Conservation (phyloP, 2,113 vertebrate species). For the Alectura lathami region DNA sequence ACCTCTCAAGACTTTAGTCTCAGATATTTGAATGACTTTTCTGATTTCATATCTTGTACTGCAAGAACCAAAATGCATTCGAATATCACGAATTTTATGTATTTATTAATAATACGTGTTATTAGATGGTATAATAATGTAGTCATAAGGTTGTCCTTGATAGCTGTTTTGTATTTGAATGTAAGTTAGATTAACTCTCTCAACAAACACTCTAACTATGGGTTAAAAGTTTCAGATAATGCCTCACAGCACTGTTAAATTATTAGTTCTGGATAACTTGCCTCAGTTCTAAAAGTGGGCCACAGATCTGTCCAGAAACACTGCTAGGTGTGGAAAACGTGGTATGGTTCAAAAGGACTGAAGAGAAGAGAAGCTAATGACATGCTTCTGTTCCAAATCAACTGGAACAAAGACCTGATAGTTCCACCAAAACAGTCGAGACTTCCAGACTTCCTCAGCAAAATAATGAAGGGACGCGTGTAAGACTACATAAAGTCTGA, state of each 20-base stretch:
- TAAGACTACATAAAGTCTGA: background rate
- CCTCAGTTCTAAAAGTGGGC: background rate
- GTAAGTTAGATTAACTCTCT: background rate
- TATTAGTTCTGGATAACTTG: background rate
- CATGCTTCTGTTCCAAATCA: background rate
- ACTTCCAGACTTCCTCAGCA: background rate
- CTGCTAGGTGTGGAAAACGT: background rate
- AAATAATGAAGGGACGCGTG: background rate
- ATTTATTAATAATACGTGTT: background rate
- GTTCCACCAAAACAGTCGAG: background rate
- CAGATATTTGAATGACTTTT: background rate
- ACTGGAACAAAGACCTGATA: background rate
- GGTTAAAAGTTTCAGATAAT: background rate
- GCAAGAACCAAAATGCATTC: background rate
- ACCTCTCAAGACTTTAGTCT: background rate
- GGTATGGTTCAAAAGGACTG: conserved; percentile 6
- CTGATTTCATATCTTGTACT: background rate
- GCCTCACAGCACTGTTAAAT: background rate
- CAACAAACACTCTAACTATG: background rate
- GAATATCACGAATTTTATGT: background rate
- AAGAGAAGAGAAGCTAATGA: background rate
- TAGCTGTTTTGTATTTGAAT: background rate
- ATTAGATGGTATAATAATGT: background rate
- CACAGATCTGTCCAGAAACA: background rate
- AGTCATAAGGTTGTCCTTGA: background rate